These are phyloP conservation scores for Scleropages formosus DNA, from an alignment of 2,797 vertebrate species.

Conservation along the genomic window DNA sequence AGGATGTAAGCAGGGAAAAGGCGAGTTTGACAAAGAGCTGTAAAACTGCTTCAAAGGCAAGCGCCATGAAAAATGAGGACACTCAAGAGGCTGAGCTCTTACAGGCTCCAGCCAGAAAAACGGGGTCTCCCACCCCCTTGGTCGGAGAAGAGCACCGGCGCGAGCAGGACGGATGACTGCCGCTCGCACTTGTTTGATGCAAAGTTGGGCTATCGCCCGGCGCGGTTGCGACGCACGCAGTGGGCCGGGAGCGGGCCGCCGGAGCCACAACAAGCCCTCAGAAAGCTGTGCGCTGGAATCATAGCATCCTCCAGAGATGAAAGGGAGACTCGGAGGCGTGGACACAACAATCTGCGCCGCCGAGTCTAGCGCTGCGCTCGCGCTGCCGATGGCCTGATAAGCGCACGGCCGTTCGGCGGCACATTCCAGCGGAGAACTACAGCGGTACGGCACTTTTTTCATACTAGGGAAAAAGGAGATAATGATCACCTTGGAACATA, in stretches of 20 bases:
- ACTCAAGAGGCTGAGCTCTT: too few species aligned
- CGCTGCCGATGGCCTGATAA: neutral
- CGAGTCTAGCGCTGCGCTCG: constrained; percentile 3
- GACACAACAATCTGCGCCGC: constrained; percentile 23
- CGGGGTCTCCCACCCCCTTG: too few species aligned
- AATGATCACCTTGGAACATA: neutral
- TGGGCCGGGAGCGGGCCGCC: constrained; percentile 14
- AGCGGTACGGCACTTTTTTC: neutral
- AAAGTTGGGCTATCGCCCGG: constrained; percentile 25
- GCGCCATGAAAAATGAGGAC: constrained; percentile 24
- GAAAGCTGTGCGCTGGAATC: constrained; percentile 28
- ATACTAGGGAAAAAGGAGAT: neutral
- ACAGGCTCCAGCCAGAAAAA: too few species aligned
- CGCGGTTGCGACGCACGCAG: constrained; percentile 34
- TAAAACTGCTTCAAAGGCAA: constrained; percentile 37
- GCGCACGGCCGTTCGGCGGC: neutral
- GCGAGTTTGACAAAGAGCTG: neutral
- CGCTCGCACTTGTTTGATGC: constrained; percentile 33
- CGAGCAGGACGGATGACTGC: constrained; percentile 30
- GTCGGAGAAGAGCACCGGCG: constrained; percentile 9
- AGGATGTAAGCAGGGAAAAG: constrained; percentile 41
- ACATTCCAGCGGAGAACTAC: neutral
- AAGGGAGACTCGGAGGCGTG: constrained; percentile 28
- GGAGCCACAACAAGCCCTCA: constrained; percentile 33
- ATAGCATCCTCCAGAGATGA: constrained; percentile 42